phyloP scores from a whole-genome alignment of 2,797 vertebrate genomes.

The Strix occidentalis region DNA sequence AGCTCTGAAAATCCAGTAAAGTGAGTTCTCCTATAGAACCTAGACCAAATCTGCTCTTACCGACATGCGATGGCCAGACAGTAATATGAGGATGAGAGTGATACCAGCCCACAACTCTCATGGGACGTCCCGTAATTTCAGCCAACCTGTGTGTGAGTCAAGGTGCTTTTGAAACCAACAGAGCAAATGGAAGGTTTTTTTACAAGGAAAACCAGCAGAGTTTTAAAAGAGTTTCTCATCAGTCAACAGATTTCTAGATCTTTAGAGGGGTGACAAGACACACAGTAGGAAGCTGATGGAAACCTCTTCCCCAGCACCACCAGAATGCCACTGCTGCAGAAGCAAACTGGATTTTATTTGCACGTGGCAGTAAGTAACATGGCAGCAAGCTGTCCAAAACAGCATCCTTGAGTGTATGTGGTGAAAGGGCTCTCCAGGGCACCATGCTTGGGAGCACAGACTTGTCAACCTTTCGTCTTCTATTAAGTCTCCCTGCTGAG shows the following conservation, averaged over 20 bases:
- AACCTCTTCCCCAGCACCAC: background rate
- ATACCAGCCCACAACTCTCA: conserved; percentile 98
- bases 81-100: conserved; percentile 98
- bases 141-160: conserved; percentile 86
- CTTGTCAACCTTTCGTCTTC: background rate
- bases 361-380: accelerated
- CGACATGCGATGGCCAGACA: conserved; percentile 96
- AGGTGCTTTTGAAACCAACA: conserved; percentile 38
- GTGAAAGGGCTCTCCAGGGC: background rate
- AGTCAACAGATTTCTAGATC: background rate
- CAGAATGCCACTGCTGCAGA: background rate
- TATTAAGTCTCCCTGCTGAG: background rate
- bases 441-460: background rate
- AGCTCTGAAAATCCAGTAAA: background rate
- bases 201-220: background rate
- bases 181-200: no score
- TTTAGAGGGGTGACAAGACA: background rate
- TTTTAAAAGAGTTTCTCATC: background rate
- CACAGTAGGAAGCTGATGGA: accelerated
- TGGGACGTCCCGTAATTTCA: conserved; percentile 89
- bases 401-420: accelerated
- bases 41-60: conserved; percentile 70
- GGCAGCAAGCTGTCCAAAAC: background rate
- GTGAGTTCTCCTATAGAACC: background rate
- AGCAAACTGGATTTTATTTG: background rate